Conservation (phyloP, 2,113 vertebrate species). For the Tragelaphus imberbis region DNA sequence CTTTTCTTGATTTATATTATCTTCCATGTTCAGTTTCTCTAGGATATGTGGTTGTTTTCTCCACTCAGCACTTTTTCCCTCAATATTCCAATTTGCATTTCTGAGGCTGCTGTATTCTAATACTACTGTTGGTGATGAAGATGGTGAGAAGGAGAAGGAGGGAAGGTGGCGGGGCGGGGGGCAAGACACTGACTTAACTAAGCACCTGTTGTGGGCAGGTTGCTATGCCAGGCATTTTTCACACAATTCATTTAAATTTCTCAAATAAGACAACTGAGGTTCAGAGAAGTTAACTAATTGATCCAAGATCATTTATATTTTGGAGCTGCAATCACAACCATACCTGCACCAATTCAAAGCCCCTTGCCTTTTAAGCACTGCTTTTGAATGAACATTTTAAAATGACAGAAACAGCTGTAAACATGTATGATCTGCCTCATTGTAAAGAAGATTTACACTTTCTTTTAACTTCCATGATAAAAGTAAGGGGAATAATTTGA, state of each 20-base stretch:
- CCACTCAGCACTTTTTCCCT: background rate
- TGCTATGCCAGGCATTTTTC: background rate
- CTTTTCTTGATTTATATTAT: background rate
- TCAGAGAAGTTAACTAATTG: background rate
- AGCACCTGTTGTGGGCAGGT: background rate
- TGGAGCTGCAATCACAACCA: background rate
- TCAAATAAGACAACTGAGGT: background rate
- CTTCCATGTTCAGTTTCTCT: background rate
- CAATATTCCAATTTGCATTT: background rate
- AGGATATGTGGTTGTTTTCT: background rate
- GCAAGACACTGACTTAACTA: background rate
- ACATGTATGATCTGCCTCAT: background rate
- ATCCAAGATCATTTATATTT: background rate
- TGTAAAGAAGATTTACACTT: background rate
- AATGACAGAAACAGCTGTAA: background rate
- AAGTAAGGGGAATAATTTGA: background rate
- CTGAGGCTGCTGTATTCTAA: background rate
- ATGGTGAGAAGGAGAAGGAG: background rate
- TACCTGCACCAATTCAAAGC: background rate
- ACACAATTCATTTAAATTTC: background rate
- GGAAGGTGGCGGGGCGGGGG: accelerated
- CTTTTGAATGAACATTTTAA: background rate
- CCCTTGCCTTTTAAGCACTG: background rate
- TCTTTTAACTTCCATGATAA: background rate
- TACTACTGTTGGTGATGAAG: background rate